These are phyloP conservation scores for Conchocele bisecta DNA, from an alignment of 2,888 invertebrate genomes.

Conservation along the genomic window DNA sequence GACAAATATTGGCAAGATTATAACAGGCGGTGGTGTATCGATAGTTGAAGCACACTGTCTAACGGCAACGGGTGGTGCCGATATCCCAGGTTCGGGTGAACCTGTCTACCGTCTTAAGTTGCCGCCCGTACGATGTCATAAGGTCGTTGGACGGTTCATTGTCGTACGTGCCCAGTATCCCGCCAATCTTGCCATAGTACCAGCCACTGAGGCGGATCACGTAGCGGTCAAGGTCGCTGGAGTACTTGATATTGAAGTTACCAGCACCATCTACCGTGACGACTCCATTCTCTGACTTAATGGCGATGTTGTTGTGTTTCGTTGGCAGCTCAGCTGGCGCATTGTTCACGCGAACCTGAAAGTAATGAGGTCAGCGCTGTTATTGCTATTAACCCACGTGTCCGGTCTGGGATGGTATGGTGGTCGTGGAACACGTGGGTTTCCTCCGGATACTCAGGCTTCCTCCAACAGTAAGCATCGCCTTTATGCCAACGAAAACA, in stretches of 20 bases:
- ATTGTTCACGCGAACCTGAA: constrained; percentile 85
- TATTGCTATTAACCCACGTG: too few relatives aligned
- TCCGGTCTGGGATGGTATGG: too few relatives aligned
- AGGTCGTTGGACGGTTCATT: constrained; percentile 93
- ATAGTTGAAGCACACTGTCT: too few relatives aligned
- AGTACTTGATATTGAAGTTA: constrained; percentile 82
- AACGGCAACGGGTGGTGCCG: constrained; percentile 57
- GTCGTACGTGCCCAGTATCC: constrained; percentile 94
- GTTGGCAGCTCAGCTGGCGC: constrained; percentile 87
- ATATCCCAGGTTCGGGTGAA: constrained; percentile 89
- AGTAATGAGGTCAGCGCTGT: too few relatives aligned
- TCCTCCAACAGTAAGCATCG: too few relatives aligned
- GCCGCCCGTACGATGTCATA: constrained; percentile 86
- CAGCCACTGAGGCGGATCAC: constrained; percentile 88
- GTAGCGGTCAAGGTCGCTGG: constrained; percentile 83
- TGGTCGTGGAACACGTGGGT: too few relatives aligned
- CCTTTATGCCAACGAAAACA: too few relatives aligned
- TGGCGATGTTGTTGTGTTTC: constrained; percentile 81
- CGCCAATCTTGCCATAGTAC: constrained; percentile 94
- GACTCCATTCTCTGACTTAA: constrained; percentile 77
- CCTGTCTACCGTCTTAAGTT: constrained; percentile 85
- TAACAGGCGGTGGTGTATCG: too few relatives aligned
- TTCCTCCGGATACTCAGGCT: too few relatives aligned
- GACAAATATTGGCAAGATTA: too few relatives aligned
- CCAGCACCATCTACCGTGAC: constrained; percentile 84